Evolutionary conservation across 1,140 invertebrate species (phyloP), one percentile per base, ranked within the genome.

Genomic region (Vollenhovia emeryi): DNA sequence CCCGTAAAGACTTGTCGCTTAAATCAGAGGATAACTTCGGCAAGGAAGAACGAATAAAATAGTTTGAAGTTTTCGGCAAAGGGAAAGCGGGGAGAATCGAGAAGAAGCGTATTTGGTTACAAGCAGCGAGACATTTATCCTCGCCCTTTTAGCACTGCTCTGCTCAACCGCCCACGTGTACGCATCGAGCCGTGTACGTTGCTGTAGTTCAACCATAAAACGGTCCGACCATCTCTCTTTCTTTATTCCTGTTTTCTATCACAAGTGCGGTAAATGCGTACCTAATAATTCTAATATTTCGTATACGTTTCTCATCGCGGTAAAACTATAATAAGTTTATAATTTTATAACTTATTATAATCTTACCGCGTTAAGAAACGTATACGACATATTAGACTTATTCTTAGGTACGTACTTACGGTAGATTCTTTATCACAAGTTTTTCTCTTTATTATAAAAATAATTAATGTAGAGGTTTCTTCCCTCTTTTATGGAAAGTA

Each of bases 61-160:
- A n/a, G 30, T 71, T 40, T 33, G 40, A 11, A n/a, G 30, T 40
- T 9, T n/a, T 8, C 11, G 45, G 57, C 15, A 33, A 76, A 48
- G 57, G 50, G 69, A 59, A 33, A 52, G 21, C 13, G 76, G 48
- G 27, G 84, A 75, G 68, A 71, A 86, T 75, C 62, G 78, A 59
- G 69, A 73, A 60, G 82, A 57, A 86, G 83, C 64, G 86, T 86
- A 86, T 90, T 89, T 71, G 76, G 80, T 88, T 87, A 89, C 89
- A 86, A 85, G 76, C 79, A 90, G 78, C 74, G 84, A 89, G 88
- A 89, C 86, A 86, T 90, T 90, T 86, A 90, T 87, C 86, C 90
- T 89, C 71, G 73, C 78, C 80, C 76, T 87, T 90, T 89, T 90
- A 84, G 55, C 55, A 60, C 60, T 76, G 78, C 85, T 87, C 74